Base-by-base conservation (phyloP, 2,113 vertebrate genomes). In the Origma solitaria region DNA sequence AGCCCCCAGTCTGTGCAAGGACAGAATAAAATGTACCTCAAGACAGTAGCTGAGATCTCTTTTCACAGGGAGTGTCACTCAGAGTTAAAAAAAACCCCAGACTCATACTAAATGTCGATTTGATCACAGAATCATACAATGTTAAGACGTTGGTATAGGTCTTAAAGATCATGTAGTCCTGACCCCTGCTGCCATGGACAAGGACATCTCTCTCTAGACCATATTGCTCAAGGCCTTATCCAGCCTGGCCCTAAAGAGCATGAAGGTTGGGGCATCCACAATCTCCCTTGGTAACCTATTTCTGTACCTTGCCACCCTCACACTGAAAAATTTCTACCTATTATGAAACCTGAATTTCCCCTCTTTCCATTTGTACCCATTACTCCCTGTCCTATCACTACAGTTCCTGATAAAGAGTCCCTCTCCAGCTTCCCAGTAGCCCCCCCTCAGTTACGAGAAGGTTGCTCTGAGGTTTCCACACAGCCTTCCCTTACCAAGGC, bases 251-350 rank as follows among this genome's bases (percentile, higher is more conserved):
- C 24, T 37, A 22, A 62, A 58, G 22, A 44, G 15, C 9, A 27
- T 3, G 13, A 57, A 21, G 19, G 1, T 0, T 44, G 12, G 10
- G 8, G 4, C 58, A 65, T 3, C 3, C 7, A 33, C 6, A 56
- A 6, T 28, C 0, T 8, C 35, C 9, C 17, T 13, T 9, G 31
- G 27, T 14, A 80, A 37, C 25, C 18, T 50, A 12, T 25, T 37
- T 12, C 53, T 25, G 13, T 22, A 38, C 27, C 11, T 87, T 14
- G 15, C 3, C 6, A 71, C 7, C 4, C 7, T 40, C 24, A 54
- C 15, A 24, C 11, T 14, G 24, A 40, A 53, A 16, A 47, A 20
- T 6, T 40, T 47, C 17, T n/a, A 54, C 33, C 20, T 38, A 24
- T 54, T n/a, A 2, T 4, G 2, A 11, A 62, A 54, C 5, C 10